phyloP scores from a whole-genome alignment of 2,888 invertebrate genomes.

The Chaitophorus viminalis region DNA sequence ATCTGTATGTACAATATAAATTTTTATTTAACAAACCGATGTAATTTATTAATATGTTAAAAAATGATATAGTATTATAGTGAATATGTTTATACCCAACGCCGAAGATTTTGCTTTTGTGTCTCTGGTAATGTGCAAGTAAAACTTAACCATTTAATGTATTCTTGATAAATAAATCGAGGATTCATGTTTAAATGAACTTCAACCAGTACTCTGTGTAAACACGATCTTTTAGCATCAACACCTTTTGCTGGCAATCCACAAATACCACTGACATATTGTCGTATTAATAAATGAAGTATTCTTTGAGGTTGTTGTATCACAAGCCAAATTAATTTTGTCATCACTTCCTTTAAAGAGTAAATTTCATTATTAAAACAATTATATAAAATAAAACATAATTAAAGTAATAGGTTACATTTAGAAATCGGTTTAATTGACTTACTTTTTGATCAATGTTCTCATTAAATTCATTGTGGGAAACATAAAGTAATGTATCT shows the following conservation, averaged over 20 bases:
- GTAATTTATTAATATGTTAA: neutral
- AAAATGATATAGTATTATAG: too few relatives aligned
- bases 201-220: neutral
- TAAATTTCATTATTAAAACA: neutral
- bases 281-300: constrained; percentile 27
- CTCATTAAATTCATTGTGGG: neutral
- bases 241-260: neutral
- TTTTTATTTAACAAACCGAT: neutral
- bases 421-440: neutral
- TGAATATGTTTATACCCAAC: neutral
- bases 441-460: constrained; percentile 9
- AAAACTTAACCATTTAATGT: neutral
- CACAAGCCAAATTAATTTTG: constrained; percentile 33
- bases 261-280: constrained; percentile 19
- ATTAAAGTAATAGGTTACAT: neutral
- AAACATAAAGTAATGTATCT: neutral
- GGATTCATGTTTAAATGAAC: neutral
- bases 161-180: constrained; percentile 3
- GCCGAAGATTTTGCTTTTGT: neutral
- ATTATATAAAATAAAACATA: neutral
- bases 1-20: constrained; percentile 16
- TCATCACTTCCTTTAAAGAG: constrained; percentile 14
- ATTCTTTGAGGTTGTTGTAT: constrained; percentile 33
- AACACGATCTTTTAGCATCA: neutral
- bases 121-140: neutral